These are phyloP conservation scores for Planiliza haematocheilus DNA, from an alignment of 2,113 vertebrate species.

Conservation along the genomic window DNA sequence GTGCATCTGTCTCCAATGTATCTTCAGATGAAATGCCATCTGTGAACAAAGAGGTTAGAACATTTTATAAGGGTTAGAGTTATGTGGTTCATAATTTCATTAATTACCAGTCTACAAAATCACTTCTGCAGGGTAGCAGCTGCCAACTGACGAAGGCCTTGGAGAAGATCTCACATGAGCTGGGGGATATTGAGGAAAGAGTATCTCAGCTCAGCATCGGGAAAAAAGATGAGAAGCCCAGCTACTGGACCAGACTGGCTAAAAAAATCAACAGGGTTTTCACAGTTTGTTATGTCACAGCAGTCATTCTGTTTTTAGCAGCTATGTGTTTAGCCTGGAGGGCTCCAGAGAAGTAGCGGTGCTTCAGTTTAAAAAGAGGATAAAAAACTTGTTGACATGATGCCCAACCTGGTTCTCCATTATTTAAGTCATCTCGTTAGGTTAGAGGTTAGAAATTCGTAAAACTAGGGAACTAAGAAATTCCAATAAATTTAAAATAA, in stretches of 20 bases:
- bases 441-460: no score
- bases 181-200: neutral
- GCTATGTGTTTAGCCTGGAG: conserved; percentile 3
- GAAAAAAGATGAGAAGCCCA: neutral
- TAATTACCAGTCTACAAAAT: neutral
- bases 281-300: conserved; percentile 4
- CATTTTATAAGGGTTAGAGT: no score
- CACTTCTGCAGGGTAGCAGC: conserved; percentile 16
- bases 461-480: no score
- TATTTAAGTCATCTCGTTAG: no score
- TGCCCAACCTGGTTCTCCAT: no score
- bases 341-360: neutral
- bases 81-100: neutral
- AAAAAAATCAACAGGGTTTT: conserved; percentile 27
- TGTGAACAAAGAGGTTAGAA: conserved; percentile 2
- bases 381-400: no score
- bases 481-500: no score
- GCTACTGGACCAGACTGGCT: conserved; percentile 26
- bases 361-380: neutral
- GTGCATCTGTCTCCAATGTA: neutral
- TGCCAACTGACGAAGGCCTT: neutral
- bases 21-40: no score
- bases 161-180: conserved; percentile 22
- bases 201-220: neutral
- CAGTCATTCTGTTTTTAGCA: conserved; percentile 12